Conservation (phyloP, 2,797 vertebrate species). For the Kryptopterus vitreolus region DNA sequence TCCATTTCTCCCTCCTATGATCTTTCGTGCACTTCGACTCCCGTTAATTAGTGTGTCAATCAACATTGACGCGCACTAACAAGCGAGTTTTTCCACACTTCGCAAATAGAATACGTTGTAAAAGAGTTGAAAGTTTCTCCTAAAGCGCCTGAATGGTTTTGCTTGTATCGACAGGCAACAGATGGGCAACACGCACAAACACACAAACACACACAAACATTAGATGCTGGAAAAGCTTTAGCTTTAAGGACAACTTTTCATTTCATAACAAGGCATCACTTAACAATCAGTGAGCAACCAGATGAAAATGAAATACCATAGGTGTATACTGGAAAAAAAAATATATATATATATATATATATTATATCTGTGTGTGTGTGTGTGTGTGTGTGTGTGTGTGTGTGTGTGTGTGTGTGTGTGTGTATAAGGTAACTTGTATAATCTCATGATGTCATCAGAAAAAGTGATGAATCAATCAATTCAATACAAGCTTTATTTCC, state of each 20-base stretch:
- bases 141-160: background rate
- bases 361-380: too few relatives aligned
- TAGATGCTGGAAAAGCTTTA: background rate
- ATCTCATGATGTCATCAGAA: too few relatives aligned
- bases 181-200: background rate
- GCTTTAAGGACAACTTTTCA: background rate
- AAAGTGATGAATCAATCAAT: too few relatives aligned
- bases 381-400: too few relatives aligned
- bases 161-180: background rate
- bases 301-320: background rate
- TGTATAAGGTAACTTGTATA: too few relatives aligned
- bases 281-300: background rate
- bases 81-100: background rate
- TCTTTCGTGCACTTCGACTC: constrained; percentile 9
- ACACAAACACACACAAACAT: too few relatives aligned
- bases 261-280: background rate
- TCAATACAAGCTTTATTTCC: too few relatives aligned
- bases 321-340: background rate
- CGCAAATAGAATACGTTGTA: background rate
- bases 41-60: constrained; percentile 48
- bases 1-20: constrained; percentile 2
- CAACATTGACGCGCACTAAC: constrained; percentile 14
- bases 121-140: background rate
- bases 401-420: too few relatives aligned
- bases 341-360: too few relatives aligned